Evolutionary conservation across 2,888 invertebrate genomes (phyloP), one percentile per base, ranked within the genome.

Genomic region (Ditylenchus weischeri): DNA sequence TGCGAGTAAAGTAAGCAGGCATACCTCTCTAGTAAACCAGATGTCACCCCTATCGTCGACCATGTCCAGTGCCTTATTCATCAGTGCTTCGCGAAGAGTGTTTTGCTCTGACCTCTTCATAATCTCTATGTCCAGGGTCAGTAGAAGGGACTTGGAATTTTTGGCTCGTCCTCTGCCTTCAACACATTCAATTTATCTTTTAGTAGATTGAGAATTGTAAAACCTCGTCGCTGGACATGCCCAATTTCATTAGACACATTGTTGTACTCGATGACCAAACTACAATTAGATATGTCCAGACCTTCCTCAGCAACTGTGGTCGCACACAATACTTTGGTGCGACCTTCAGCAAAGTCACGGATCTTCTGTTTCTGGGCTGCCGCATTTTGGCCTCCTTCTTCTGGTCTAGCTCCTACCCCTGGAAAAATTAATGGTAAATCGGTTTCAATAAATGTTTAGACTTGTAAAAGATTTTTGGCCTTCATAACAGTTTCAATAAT

Each of bases 271-370:
- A 79, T 75, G 68, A 79, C 77, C 15, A 80, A 68, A 66, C 80
- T 80, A 71, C 79, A 80, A 0, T 75, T 72, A 10, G 72, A 59
- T 18, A 80, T 78, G 49, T 80, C 80, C 47, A 80, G 63, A 65
- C 80, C 80, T 71, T 80, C 80, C 49, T 80, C 80, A 6, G 78
- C 74, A 18, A 80, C 79, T 1, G 80, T 76, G 0, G 79, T 80
- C 0, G 78, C 74, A 15, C 78, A 77, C 10, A 80, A 65, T 0
- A 74, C 66, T 69, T 76, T 60, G 21, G 69, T 18, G 8, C 8
- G 8, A 35, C 78, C 78, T 18, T 59, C 66, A 57, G 71, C 70
- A 67, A 77, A 77, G 15, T 61, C 63, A 2, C 67, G 57, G 11
- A 76, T 47, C 2, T 58, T 69, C 1, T 23, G 38, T 10, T 61